Evolutionary conservation across 2,888 invertebrate genomes (phyloP), one percentile per base, ranked within the genome.

Genomic region (Drosophila birchii): DNA sequence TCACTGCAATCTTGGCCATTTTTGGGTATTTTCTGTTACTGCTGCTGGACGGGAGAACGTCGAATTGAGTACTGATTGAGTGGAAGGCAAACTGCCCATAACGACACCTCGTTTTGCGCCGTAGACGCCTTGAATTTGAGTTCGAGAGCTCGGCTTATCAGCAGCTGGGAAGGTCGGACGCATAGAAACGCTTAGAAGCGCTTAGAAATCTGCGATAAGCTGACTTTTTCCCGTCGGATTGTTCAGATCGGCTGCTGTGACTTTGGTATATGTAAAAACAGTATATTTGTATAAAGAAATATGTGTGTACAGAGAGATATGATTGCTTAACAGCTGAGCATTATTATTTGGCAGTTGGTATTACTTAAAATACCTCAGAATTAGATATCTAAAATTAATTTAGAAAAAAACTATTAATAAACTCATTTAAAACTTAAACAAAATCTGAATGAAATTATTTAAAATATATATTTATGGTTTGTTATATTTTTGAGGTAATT

Each of bases 1-100:
- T 51, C 0, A 85, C 5, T 60, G 85, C 80, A 66, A 85, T 53
- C 47, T 80, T 80, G 51, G 79, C 77, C 80, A 80, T 80, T 74
- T 59, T 81, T 0, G 11, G 12, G 14, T 53, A 5, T 20, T 23
- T 58, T 68, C 23, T 18, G 14, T 47, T 16, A 26, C 53, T 54
- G 41, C 51, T 58, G 20, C 79, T 64, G 29, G 34, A 70, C 80
- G 34, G 51, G 63, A 43, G 58, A 75, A 81, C 56, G 64, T 60
- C 32, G 64, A 56, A 54, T 55, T 53, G 54, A 76, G 73, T 69
- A 81, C 77, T 80, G 82, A 70, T 9, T 45, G 32, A 44, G 34
- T 20, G 36, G 45, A 43, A 43, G 14, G 11, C 55, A 49, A 29
- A 16, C 44, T 26, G 43, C 38, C 61, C 43, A 38, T 36, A 68